These are phyloP conservation scores for Acrocephalus kingi DNA, from an alignment of 2,113 vertebrate genomes.

Conservation along the genomic window DNA sequence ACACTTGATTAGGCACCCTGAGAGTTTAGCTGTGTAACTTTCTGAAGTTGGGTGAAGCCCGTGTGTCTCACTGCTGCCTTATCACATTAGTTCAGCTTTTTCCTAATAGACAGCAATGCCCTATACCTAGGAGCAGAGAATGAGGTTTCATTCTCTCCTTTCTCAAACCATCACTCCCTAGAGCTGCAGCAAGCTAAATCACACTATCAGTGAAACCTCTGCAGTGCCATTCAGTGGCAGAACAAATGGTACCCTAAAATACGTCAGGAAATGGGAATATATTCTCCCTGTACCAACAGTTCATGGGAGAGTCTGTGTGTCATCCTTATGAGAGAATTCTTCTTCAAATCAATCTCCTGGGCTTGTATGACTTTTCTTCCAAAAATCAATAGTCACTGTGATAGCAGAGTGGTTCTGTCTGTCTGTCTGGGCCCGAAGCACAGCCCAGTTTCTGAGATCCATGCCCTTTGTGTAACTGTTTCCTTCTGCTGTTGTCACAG, in stretches of 20 bases:
- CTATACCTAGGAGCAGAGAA: neutral
- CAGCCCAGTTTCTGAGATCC: neutral
- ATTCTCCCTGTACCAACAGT: neutral
- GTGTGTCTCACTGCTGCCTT: neutral
- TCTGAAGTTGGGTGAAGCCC: neutral
- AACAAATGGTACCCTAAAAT: neutral
- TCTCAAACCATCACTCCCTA: neutral
- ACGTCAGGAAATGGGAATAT: neutral
- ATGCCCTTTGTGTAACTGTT: neutral
- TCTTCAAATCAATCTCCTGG: neutral
- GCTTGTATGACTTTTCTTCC: neutral
- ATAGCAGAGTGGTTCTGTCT: neutral
- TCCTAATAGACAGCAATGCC: neutral
- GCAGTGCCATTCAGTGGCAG: neutral
- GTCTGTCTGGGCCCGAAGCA: neutral
- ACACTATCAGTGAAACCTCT: neutral
- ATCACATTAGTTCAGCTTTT: slow-evolving; percentile 10
- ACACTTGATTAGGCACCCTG: neutral
- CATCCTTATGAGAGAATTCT: neutral
- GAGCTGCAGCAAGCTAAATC: slow-evolving; percentile 2
- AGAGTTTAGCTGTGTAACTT: slow-evolving; percentile 7
- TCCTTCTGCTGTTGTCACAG: slow-evolving; percentile 63
- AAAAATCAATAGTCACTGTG: neutral
- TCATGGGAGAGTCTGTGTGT: neutral
- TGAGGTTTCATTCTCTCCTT: slow-evolving; percentile 8